Conservation (phyloP, 2,888 invertebrate species). For the Polymixis flavicincta region DNA sequence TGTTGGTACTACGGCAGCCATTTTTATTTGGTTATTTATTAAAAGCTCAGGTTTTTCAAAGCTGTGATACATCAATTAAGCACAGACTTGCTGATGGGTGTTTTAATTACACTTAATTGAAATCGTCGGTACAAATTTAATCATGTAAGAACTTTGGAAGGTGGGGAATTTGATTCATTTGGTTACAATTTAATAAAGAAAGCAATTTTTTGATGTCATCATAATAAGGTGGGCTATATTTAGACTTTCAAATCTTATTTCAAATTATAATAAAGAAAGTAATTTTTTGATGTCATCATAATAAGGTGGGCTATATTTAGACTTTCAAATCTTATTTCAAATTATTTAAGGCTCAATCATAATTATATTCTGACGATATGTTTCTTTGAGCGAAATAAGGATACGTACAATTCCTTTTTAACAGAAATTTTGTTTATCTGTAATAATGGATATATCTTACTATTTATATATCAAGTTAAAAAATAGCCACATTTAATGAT, state of each 20-base stretch:
- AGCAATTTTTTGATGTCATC: not conserved
- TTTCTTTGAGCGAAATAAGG: not conserved
- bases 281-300: not conserved
- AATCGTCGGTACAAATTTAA: slow-evolving; percentile 2
- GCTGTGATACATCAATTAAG: slow-evolving; percentile 25
- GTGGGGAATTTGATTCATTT: not conserved
- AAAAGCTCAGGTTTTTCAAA: not conserved
- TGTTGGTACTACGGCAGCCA: not conserved
- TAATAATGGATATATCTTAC: not conserved
- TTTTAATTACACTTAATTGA: slow-evolving; percentile 21
- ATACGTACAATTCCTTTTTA: not conserved
- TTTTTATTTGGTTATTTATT: slow-evolving; percentile 3
- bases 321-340: not conserved
- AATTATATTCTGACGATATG: not conserved
- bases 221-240: not conserved
- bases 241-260: not conserved
- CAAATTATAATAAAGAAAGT: no score
- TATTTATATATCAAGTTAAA: not conserved
- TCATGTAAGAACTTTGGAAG: not conserved
- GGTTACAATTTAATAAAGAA: not conserved
- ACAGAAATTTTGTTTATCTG: not conserved
- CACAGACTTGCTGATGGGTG: not conserved
- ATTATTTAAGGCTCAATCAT: not conserved
- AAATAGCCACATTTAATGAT: not conserved
- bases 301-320: not conserved